Evolutionary conservation across 2,888 invertebrate species (phyloP).

Genomic region (Ophraella communa): DNA sequence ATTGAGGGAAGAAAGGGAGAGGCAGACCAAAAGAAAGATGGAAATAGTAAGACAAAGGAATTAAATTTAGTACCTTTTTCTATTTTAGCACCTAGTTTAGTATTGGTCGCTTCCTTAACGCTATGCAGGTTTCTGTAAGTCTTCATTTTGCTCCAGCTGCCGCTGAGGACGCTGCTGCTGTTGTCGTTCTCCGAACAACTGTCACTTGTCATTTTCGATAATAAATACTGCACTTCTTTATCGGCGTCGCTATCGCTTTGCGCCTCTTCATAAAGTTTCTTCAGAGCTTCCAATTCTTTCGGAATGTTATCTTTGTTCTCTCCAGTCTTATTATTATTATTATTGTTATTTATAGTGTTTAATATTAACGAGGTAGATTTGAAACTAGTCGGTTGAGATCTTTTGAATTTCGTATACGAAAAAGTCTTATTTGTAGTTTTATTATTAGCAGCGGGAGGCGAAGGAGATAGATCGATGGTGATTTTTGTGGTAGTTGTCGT

Average conservation of each 20-base stretch:
- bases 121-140: slow-evolving; percentile 53
- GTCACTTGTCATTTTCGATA: slow-evolving; percentile 52
- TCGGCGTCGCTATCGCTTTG: slow-evolving; percentile 66
- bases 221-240: slow-evolving; percentile 67
- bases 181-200: slow-evolving; percentile 49
- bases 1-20: too few relatives aligned
- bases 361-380: slow-evolving; percentile 61
- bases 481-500: slow-evolving; percentile 60
- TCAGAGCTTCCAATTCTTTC: slow-evolving; percentile 56
- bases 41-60: neutral
- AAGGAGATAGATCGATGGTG: slow-evolving; percentile 58
- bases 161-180: slow-evolving; percentile 60
- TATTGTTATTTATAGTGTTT: slow-evolving; percentile 53
- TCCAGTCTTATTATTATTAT: slow-evolving; percentile 21
- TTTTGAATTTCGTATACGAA: slow-evolving; percentile 46
- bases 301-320: slow-evolving; percentile 42
- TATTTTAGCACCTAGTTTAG: slow-evolving; percentile 51
- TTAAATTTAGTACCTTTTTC: slow-evolving; percentile 56
- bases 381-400: slow-evolving; percentile 51
- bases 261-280: slow-evolving; percentile 58
- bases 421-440: slow-evolving; percentile 39
- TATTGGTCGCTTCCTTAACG: slow-evolving; percentile 44
- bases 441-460: slow-evolving; percentile 48
- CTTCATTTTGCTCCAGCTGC: slow-evolving; percentile 66
- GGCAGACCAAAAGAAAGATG: neutral